These are phyloP conservation scores for Hippocampus kuda DNA, from an alignment of 2,797 vertebrate genomes.

Conservation along the genomic window DNA sequence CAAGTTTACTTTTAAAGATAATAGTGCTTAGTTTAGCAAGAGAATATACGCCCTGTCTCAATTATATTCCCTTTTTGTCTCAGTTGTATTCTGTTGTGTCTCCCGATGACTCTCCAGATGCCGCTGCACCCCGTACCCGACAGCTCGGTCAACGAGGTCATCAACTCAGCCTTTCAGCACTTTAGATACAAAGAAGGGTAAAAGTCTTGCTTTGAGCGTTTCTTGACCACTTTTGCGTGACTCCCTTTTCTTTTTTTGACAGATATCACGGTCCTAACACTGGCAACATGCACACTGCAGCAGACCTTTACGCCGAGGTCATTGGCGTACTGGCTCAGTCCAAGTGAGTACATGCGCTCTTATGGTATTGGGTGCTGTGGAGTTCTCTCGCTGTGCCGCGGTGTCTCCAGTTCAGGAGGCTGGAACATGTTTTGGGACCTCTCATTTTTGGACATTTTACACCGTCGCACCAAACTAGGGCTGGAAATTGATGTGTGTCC, in stretches of 20 bases:
- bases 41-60: background rate
- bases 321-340: constrained; percentile 92
- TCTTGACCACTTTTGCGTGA: background rate
- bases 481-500: constrained; percentile 62
- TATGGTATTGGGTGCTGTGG: constrained; percentile 3
- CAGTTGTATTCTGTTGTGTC: background rate
- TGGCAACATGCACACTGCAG: constrained; percentile 97
- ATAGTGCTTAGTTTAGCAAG: background rate
- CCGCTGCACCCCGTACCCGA: constrained; percentile 90
- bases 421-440: constrained; percentile 23
- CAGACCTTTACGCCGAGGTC: constrained; percentile 97
- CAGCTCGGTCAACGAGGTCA: constrained; percentile 89
- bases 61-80: background rate
- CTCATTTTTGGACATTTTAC: constrained; percentile 37
- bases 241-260: constrained; percentile 2
- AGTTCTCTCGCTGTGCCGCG: background rate
- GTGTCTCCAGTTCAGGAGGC: constrained; percentile 23
- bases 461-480: constrained; percentile 57
- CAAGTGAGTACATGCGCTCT: constrained; percentile 71
- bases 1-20: too few species aligned
- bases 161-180: constrained; percentile 97
- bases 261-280: constrained; percentile 98
- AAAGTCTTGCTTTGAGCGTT: constrained; percentile 18
- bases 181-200: constrained; percentile 99
- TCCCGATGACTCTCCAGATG: constrained; percentile 68